Evolutionary conservation across 2,888 invertebrate species (phyloP), one percentile per base, ranked within the genome.

Genomic region (Phyllotreta striolata): DNA sequence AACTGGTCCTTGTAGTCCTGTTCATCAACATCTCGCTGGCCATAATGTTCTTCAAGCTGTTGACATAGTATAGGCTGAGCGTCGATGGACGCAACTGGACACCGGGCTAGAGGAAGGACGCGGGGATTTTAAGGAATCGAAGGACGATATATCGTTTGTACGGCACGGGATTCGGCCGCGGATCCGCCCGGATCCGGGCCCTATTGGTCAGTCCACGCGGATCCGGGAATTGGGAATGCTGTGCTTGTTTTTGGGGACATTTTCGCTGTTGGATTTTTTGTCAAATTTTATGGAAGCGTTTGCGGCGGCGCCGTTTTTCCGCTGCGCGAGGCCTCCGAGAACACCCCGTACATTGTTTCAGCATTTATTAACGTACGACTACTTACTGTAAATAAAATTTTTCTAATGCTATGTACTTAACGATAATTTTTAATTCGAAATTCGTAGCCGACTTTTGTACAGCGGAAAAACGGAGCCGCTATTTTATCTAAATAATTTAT

Each of bases 11-110:
- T 85, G 86, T 96, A 82, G 95, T 96, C 78, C 88, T 96, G 77
- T 91, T 96, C 85, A 91, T 95, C 86, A 96, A 96, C 86, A 91
- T 96, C 85, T 92, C 93, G 76, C 85, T 96, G 87, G 96, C 94
- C 83, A 90, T 96, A 84, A 91, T 96, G 90, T 96, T 96, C 87
- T 92, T 95, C 87, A 95, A 95, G 84, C 87, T 96, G 86, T 87
- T 96, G 79, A 95, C 95, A 91, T 96, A 95, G 93, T 89, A 88
- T 82, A 85, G 85, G 88, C 84, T 72, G 67, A 64, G 75, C 76
- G 76, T 75, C 75, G 66, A 63, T 57, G 67, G 73, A 73, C 75
- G 73, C 74, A 66, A 14, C 12, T 52, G 60, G 49, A 54, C 13
- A 12, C 39, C 52, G 54, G 54, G 14, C 40, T 54, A 52, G 44